Base-by-base conservation (phyloP, 1,140 invertebrate genomes). In the Saccostrea cuccullata region DNA sequence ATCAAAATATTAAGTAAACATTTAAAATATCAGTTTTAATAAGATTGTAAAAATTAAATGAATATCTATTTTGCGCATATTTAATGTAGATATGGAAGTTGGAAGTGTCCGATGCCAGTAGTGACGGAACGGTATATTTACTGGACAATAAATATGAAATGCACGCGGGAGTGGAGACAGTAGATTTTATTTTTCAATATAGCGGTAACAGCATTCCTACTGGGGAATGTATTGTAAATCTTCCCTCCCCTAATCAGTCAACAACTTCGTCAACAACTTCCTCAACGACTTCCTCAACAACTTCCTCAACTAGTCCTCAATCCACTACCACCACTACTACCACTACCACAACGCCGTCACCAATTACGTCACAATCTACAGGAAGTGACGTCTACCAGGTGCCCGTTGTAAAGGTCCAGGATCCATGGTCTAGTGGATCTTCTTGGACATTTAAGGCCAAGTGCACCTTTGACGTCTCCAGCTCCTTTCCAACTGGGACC, bases 51-150 rank as follows among this genome's bases (percentile, higher is more conserved):
- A 60, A 13, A 60, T 60, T 17, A 1, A 60, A 13, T 17, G 4
- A 17, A 60, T 60, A 60, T 64, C 5, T 64, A 20, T 64, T 6
- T 64, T 1, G 17, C 5, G 58, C 3, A 20, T 20, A 2, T 64
- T 20, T 64, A 60, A 64, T 64, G 58, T 36, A 77, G 70, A 77
- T 77, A 30, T 77, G 70, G 70, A 77, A 77, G 9, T 26, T 77
- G 30, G 26, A 36, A 15, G 11, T 77, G 30, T 8, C 23, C 13
- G 26, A 12, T 6, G 26, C 11, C 8, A 77, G 26, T 17, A 36
- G 11, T 77, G 70, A 77, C 26, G 70, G 70, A 11, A 77, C 70
- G 13, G 70, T 30, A 30, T 77, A 77, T 26, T 77, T 15, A 15
- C 23, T 77, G 70, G 23, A 77, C 30, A 77, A 77, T 77, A 13